A percentile compares a stretch with the other conserved stretches of the same genome.
phyloP scores from a whole-genome alignment of 2,797 vertebrate species.

The Gymnothorax javanicus region DNA sequence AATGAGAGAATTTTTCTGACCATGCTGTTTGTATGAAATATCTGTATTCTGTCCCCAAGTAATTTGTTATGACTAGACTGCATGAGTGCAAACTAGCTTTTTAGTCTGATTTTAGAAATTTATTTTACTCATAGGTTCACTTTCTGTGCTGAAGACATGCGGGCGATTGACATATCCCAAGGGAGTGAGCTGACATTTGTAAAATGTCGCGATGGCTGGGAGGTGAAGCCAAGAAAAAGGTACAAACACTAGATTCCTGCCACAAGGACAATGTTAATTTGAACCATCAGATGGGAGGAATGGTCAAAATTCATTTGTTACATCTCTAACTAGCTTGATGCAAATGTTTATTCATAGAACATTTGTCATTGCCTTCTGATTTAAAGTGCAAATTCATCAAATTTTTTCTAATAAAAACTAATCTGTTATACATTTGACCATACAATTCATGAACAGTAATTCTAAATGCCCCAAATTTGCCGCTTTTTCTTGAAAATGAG shows the following conservation, averaged over 20 bases:
- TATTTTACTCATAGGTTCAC: conserved; percentile 72
- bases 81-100: not conserved
- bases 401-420: too few relatives aligned
- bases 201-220: conserved; percentile 88
- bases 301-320: not conserved
- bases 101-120: not conserved
- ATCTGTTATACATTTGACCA: too few relatives aligned
- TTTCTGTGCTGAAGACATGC: conserved; percentile 81
- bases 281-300: not conserved
- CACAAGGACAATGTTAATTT: not conserved
- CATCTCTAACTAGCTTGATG: not conserved
- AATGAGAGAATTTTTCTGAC: not conserved
- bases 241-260: conserved; percentile 51
- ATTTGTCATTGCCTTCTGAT: too few relatives aligned
- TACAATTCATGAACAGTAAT: too few relatives aligned
- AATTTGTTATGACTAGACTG: not conserved
- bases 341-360: not conserved
- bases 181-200: conserved; percentile 80
- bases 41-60: not conserved
- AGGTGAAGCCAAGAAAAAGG: conserved; percentile 82
- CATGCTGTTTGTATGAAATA: not conserved
- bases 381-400: too few relatives aligned
- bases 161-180: conserved; percentile 77
- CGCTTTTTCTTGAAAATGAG: too few relatives aligned
- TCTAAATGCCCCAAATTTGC: too few relatives aligned